Base-by-base conservation (phyloP, 2,888 invertebrate genomes). In the Drosophila kuntzei region DNA sequence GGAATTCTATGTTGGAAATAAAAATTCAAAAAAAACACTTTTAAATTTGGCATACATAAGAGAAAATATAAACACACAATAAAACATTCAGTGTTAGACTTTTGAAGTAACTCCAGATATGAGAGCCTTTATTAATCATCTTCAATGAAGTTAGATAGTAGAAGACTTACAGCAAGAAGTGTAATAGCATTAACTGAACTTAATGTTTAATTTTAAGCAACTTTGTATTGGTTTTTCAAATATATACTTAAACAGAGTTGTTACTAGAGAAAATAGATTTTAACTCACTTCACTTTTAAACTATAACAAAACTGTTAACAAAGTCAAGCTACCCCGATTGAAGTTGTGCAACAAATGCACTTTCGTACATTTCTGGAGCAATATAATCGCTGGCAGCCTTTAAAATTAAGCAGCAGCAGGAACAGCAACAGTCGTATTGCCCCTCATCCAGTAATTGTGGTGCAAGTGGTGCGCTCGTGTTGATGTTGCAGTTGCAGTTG, bases 361-460 rank as follows among this genome's bases (percentile, higher is more conserved):
- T 86, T 89, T 90, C 75, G 79, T 85, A 89, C 77, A 88, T 79
- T 89, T 89, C 89, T 89, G 70, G 89, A 90, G 89, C 89, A 89
- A 90, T 90, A 89, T 89, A 89, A 89, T 90, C 90, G 79, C 77
- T 62, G 67, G 76, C 68, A 77, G 79, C 67, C 58, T 71, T 67
- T 63, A 72, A 88, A 88, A 87, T 87, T 88, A 83, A 88, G 81
- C 84, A 76, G 79, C 78, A 71, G 87, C 37, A 37, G 36, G 22
- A 18, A 22, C n/a, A n/a, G n/a, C n/a, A n/a, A 81, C 36, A 50
- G 46, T 43, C 54, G 22, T 20, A 37, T 44, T 60, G 63, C 59
- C 77, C 62, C 68, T 65, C 61, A 46, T 44, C 12, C 71, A 57
- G 89, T 78, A 86, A 89, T 87, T 87, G 87, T 76, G 72, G 16